Evolutionary conservation across 2,797 vertebrate species (phyloP), one percentile per base, ranked within the genome.

Genomic region (Melopsittacus undulatus): DNA sequence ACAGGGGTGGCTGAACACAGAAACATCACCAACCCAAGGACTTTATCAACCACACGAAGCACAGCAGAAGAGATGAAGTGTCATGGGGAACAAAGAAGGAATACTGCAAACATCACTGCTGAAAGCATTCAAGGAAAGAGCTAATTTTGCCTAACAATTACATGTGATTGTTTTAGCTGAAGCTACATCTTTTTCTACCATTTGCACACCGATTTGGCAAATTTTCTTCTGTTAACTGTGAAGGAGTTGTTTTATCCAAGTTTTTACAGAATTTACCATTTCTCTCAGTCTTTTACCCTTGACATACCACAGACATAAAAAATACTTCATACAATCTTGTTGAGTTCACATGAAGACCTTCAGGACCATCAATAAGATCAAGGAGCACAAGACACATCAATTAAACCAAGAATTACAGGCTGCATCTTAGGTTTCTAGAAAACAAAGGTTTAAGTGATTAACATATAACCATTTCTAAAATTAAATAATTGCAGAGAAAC

Each of bases 401-500:
- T 32, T 62, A 84, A 69, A 64, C 12, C 8, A 24, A 45, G 70
- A 90, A 95, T 77, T 76, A 93, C 57, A 70, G 51, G 84, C 29
- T 75, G 36, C 19, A 63, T 52, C 56, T 79, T 73, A 22, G 22
- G 43, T 34, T 95, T 95, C 83, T 27, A 76, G 59, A 90, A 87
- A 89, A 89, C 52, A 92, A 94, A 90, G 30, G 18, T 91, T 68
- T 83, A 45, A 66, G 29, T 63, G 85, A 86, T 93, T 94, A 84
- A 91, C 72, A 87, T 1, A 0, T 30, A 89, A 86, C 36, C 42
- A 93, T 80, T 83, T 83, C 89, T 87, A 90, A 95, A 90, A 94
- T 86, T 86, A 96, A 96, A 76, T 92, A 92, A 94, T 38, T 93
- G 63, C 79, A 90, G 87, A 92, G 94, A 92, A 89, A 84, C 76